Base-by-base conservation (phyloP, 23 tunicate species). In the Ascidia mentula region DNA sequence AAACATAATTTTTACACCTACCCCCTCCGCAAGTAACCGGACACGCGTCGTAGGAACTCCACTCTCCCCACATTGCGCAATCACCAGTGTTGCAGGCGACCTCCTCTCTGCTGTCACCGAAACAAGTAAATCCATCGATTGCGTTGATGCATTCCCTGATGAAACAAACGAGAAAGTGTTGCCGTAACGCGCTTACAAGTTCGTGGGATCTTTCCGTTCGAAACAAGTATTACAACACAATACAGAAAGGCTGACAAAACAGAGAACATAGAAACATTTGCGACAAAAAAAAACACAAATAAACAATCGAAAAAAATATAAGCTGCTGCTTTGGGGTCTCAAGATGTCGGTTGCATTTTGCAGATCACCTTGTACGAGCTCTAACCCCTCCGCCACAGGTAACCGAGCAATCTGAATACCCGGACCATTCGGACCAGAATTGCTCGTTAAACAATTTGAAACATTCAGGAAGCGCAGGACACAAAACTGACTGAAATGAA, bases 41-140 rank as follows among this genome's bases (percentile, higher is more conserved):
- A 65, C 98, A 93, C 7, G 46, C 81, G 5, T 45, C 82, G 69
- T 65, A 88, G 9, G 40, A 61, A 30, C 89, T 40, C 98, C 98
- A 93, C 36, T 34, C 78, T 28, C 90, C 92, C 98, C 98, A 93
- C 12, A 84, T 80, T n/a, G 93, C 87, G 45, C 89, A 85, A 12
- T 33, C 46, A 22, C 31, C 35, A n/a, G 46, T 77, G 82, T 40
- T 42, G 45, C 89, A 85, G 53, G 37, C 35, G 13, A 3, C 35
- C 7, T 75, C 40, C 35, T 85, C 82, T 18, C 18, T 31, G 38
- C 40, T 72, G 28, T 15, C 1, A 45, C 88, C 88, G 7, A 38
- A 37, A 38, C 88, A 84, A n/a, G 40, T 18, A 18, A 6, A 12
- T 4, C 24, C 81, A 77, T 34, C 13, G 4, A 53, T 5, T 3